Evolutionary conservation across 1,140 invertebrate species (phyloP).

Genomic region (Tetramorium simillimum): DNA sequence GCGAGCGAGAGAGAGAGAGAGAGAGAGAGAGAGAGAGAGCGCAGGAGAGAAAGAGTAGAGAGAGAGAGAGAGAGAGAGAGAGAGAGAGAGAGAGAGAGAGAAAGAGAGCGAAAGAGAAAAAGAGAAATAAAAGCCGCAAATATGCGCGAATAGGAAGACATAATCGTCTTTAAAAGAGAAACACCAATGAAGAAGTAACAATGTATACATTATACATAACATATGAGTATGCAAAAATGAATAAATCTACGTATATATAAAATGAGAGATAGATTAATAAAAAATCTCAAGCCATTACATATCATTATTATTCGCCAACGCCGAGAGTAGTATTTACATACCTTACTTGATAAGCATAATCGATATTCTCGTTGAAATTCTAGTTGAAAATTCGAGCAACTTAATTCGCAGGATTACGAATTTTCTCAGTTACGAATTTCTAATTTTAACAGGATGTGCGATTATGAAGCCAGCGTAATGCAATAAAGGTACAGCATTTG

Average conservation of each 20-base stretch:
- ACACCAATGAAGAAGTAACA: slow-evolving; percentile 71
- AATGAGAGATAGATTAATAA: slow-evolving; percentile 80
- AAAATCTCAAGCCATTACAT: slow-evolving; percentile 62
- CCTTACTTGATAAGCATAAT: slow-evolving; percentile 1
- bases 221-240: slow-evolving; percentile 72
- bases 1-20: neutral
- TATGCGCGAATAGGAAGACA: neutral
- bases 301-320: slow-evolving; percentile 27
- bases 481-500: neutral
- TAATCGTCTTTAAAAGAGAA: slow-evolving; percentile 64
- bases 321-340: neutral
- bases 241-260: slow-evolving; percentile 76
- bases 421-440: neutral
- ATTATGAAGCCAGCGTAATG: neutral
- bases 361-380: neutral
- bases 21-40: neutral
- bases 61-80: slow-evolving; percentile 9
- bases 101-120: neutral
- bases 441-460: neutral
- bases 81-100: neutral
- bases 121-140: neutral
- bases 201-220: slow-evolving; percentile 78
- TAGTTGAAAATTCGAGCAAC: neutral
- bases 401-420: neutral
- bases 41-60: neutral